phyloP scores from a whole-genome alignment of 1,140 invertebrate species.

The Diabrotica undecimpunctata region DNA sequence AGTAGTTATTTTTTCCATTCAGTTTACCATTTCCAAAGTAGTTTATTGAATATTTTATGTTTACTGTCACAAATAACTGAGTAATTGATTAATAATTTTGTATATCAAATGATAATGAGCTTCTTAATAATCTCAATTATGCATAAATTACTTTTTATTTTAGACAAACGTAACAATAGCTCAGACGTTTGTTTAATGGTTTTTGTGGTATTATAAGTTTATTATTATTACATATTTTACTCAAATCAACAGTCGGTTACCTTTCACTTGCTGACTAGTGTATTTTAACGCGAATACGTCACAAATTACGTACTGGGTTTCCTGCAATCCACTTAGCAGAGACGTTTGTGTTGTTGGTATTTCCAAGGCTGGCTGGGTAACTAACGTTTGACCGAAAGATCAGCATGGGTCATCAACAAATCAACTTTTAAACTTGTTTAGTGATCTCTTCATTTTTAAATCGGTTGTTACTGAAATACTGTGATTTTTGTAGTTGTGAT shows the following conservation, averaged over 20 bases:
- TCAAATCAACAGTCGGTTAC: background rate
- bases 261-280: background rate
- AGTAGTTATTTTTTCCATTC: too few relatives aligned
- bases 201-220: too few relatives aligned
- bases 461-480: background rate
- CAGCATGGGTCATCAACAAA: constrained; percentile 26
- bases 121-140: too few relatives aligned
- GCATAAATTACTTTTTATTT: too few relatives aligned
- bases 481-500: background rate
- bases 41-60: too few relatives aligned
- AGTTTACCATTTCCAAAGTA: too few relatives aligned
- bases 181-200: too few relatives aligned
- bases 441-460: background rate
- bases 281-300: background rate
- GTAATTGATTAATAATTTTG: too few relatives aligned
- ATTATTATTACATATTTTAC: too few relatives aligned
- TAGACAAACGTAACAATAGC: too few relatives aligned
- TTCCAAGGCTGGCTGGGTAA: constrained; percentile 31
- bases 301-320: constrained; percentile 6
- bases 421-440: constrained; percentile 8
- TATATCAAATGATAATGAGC: too few relatives aligned
- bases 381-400: constrained; percentile 17
- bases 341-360: constrained; percentile 15
- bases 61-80: too few relatives aligned
- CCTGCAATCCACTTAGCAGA: constrained; percentile 3